phyloP scores from a whole-genome alignment of 2,797 vertebrate species.

The Parotocinclus haroldoi region DNA sequence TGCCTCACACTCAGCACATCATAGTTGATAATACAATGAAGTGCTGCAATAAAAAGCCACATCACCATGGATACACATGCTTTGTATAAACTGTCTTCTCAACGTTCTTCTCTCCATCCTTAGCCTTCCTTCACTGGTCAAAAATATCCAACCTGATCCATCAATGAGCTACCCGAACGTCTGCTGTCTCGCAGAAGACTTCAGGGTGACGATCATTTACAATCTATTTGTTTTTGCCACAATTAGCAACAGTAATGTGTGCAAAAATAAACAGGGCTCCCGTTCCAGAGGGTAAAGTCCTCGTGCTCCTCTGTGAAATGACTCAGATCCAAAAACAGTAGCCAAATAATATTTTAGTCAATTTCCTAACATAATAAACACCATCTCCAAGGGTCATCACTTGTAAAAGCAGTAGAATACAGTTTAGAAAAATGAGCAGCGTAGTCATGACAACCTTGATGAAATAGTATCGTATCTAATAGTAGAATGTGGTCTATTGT shows the following conservation, averaged over 20 bases:
- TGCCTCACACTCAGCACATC: background rate
- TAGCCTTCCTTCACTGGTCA: conserved; percentile 20
- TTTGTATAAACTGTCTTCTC: background rate
- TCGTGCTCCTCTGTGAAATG: too few species aligned
- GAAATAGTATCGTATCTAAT: background rate
- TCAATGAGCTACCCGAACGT: conserved; percentile 5
- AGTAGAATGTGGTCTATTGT: conserved; percentile 3
- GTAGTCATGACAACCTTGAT: background rate
- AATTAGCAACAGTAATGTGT: conserved; percentile 17
- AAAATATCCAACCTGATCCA: background rate
- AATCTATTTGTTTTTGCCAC: conserved; percentile 28
- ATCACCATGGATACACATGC: conserved; percentile 2
- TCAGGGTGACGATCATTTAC: conserved; percentile 8
- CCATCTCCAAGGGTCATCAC: background rate
- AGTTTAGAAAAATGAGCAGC: background rate
- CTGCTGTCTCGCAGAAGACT: conserved; percentile 3
- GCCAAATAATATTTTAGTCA: background rate
- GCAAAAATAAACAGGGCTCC: conserved; percentile 11
- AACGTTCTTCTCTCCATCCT: background rate
- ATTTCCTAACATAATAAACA: background rate
- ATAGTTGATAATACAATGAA: background rate
- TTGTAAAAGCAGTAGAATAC: background rate
- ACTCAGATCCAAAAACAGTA: too few species aligned
- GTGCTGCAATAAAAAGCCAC: conserved; percentile 1
- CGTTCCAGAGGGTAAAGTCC: too few species aligned